Conservation (phyloP, 2,113 vertebrate genomes). For the Epinephelus fuscoguttatus region DNA sequence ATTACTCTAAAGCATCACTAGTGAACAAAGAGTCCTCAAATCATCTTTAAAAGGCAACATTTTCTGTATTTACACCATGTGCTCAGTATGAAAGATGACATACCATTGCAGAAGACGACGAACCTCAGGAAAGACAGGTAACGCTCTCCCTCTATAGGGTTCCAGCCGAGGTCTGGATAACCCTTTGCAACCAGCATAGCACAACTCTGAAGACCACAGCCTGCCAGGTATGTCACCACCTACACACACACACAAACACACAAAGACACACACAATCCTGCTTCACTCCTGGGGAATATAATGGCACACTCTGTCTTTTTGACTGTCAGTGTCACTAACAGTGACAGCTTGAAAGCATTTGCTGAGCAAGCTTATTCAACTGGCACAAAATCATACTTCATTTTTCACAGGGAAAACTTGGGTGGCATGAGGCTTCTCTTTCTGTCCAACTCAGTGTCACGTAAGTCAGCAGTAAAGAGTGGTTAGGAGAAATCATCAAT, state of each 20-base stretch:
- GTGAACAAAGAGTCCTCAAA: too few relatives aligned
- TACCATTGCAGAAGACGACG: constrained; percentile 97
- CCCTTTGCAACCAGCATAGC: constrained; percentile 93
- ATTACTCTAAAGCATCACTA: too few relatives aligned
- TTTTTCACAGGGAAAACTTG: constrained; percentile 24
- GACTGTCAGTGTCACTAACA: constrained; percentile 31
- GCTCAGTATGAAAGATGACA: background rate
- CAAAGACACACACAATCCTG: background rate
- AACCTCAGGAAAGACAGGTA: constrained; percentile 97
- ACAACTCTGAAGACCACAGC: constrained; percentile 96
- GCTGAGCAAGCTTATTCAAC: constrained; percentile 40
- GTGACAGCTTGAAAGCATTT: constrained; percentile 40
- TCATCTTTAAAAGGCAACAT: background rate
- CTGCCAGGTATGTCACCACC: constrained; percentile 97
- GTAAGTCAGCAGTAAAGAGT: background rate
- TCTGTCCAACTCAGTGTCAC: constrained; percentile 9
- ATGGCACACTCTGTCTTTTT: constrained; percentile 31
- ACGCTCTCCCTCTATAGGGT: constrained; percentile 97
- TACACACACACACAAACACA: constrained; percentile 72
- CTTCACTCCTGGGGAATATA: constrained; percentile 19
- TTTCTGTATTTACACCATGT: too few relatives aligned
- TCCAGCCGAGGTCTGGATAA: constrained; percentile 97
- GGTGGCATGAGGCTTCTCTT: constrained; percentile 10
- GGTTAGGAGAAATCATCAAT: background rate
- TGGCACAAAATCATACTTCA: constrained; percentile 26